phyloP scores from a whole-genome alignment of 2,888 invertebrate species.

The Tipula lateralis region DNA sequence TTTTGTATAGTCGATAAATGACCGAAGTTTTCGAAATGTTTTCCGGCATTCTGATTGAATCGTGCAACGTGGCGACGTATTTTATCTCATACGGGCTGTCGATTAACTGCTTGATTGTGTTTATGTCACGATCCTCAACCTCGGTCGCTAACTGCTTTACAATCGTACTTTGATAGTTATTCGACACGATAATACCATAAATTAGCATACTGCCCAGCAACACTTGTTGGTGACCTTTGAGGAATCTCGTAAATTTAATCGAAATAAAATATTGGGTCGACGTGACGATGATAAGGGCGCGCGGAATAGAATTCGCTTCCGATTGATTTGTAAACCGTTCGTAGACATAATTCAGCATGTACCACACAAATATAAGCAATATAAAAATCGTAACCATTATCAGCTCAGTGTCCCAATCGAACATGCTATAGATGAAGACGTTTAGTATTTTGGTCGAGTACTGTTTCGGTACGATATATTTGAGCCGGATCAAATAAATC shows the following conservation, averaged over 20 bases:
- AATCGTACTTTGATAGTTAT: not conserved
- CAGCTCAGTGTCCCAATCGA: not conserved
- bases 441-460: not conserved
- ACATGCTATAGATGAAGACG: not conserved
- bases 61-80: not conserved
- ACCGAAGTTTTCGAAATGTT: not conserved
- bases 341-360: not conserved
- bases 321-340: not conserved
- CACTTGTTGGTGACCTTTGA: not conserved
- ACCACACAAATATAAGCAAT: not conserved
- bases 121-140: not conserved
- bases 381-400: not conserved
- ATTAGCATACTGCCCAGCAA: not conserved
- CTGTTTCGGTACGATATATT: not conserved
- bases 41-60: not conserved
- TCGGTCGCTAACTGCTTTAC: not conserved
- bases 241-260: not conserved
- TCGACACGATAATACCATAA: not conserved
- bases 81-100: not conserved
- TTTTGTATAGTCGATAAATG: not conserved
- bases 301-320: not conserved
- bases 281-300: not conserved
- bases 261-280: slow-evolving; percentile 14
- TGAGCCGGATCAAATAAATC: not conserved
- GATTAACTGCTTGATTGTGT: not conserved